Percentiles rank a stretch among this genome's conserved stretches.
Conservation (phyloP, 2,797 vertebrate genomes). For the Sebastes umbrosus region DNA sequence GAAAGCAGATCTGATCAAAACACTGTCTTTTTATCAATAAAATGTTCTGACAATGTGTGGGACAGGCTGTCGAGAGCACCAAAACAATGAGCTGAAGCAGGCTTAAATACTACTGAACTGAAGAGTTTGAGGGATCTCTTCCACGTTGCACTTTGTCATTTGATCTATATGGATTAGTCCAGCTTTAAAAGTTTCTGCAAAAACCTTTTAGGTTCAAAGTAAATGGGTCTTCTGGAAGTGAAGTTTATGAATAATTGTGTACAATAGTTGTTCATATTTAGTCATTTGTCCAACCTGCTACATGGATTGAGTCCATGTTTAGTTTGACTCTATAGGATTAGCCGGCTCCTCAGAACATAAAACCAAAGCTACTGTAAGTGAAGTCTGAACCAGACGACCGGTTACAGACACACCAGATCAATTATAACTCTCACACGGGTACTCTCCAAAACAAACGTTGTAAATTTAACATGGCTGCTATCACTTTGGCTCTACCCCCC, state of each 20-base stretch:
- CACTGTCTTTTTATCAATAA: too few relatives aligned
- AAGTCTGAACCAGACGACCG: not conserved
- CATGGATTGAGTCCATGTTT: not conserved
- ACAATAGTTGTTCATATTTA: not conserved
- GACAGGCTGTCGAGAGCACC: too few relatives aligned
- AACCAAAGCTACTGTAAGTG: not conserved
- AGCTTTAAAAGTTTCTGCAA: too few relatives aligned
- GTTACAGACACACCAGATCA: conserved; percentile 15
- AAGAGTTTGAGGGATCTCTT: too few relatives aligned
- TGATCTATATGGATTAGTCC: too few relatives aligned
- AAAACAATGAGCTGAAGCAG: too few relatives aligned
- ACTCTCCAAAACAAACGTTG: conserved; percentile 64
- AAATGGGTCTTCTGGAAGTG: not conserved
- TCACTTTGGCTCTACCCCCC: conserved; percentile 28
- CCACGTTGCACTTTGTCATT: too few relatives aligned
- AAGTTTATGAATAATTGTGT: not conserved
- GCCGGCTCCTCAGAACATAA: not conserved
- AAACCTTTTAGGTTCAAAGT: not conserved
- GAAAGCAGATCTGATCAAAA: too few relatives aligned
- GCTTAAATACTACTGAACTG: too few relatives aligned
- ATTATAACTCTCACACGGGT: conserved; percentile 15
- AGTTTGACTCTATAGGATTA: not conserved
- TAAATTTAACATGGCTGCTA: conserved; percentile 67
- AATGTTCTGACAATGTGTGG: too few relatives aligned
- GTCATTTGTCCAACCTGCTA: not conserved